phyloP scores from a whole-genome alignment of 1,140 invertebrate genomes.

The Saccostrea cuccullata region DNA sequence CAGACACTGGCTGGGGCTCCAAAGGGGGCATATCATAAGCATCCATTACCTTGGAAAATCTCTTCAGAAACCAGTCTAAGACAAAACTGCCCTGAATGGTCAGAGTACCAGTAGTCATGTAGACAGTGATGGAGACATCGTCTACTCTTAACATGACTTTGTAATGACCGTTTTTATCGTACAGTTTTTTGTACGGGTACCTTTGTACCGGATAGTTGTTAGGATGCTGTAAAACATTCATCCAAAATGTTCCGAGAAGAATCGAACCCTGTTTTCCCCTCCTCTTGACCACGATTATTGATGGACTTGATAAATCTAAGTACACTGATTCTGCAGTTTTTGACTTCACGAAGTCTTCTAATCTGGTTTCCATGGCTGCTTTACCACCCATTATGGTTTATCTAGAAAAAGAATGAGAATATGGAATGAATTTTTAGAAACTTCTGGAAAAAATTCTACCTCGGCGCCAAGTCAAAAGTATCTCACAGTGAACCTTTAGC shows the following conservation, averaged over 20 bases:
- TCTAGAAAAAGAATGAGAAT: neutral
- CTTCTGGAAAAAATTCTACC: too few relatives aligned
- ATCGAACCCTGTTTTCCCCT: conserved; percentile 57
- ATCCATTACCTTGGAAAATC: conserved; percentile 59
- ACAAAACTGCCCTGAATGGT: conserved; percentile 63
- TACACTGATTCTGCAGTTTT: conserved; percentile 62
- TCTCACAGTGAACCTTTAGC: too few relatives aligned
- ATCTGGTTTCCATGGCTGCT: conserved; percentile 58
- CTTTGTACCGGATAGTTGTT: conserved; percentile 66
- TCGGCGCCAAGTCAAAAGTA: too few relatives aligned
- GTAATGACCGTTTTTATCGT: conserved; percentile 59
- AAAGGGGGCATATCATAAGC: conserved; percentile 55
- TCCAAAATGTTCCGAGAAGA: conserved; percentile 61
- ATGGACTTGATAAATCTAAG: conserved; percentile 58
- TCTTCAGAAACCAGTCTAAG: conserved; percentile 65
- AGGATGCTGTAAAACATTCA: conserved; percentile 60
- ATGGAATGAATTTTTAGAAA: too few relatives aligned
- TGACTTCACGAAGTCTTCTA: conserved; percentile 55
- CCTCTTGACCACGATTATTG: conserved; percentile 57
- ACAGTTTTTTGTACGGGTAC: conserved; percentile 64
- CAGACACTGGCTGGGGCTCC: conserved; percentile 44
- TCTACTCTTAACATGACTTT: conserved; percentile 65
- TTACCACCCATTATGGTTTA: conserved; percentile 51
- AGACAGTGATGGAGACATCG: conserved; percentile 64
- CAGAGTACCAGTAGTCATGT: conserved; percentile 59